These are phyloP conservation scores for Xiphydria camelus DNA, from an alignment of 2,888 invertebrate genomes.

Conservation along the genomic window DNA sequence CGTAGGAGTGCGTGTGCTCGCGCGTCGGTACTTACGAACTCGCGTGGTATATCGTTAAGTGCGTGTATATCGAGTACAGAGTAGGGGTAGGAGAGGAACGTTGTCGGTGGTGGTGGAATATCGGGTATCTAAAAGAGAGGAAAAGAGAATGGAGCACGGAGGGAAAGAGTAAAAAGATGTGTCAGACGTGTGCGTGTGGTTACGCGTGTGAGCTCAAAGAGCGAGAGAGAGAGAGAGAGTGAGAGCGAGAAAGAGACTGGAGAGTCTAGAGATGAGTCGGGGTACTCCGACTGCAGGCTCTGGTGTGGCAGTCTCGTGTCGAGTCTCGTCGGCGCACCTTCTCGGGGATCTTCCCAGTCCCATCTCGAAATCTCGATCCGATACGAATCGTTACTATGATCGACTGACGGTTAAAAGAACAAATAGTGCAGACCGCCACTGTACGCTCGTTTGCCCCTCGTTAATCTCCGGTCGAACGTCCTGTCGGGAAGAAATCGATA, in stretches of 20 bases:
- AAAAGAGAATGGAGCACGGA: conserved; percentile 17
- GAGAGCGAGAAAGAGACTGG: conserved; percentile 1
- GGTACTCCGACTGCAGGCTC: conserved; percentile 33
- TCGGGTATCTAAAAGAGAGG: conserved; percentile 4
- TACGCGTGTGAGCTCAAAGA: neutral
- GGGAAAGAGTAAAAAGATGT: conserved; percentile 17
- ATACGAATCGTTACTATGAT: no score
- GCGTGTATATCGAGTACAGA: no score
- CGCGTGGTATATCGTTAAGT: no score
- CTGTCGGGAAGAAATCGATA: no score
- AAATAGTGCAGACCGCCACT: no score
- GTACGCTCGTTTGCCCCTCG: no score
- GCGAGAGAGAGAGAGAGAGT: conserved; percentile 11
- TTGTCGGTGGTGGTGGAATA: neutral
- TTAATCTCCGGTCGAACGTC: no score
- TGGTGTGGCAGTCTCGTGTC: conserved; percentile 47
- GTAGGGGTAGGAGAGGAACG: conserved; percentile 8
- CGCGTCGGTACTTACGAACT: no score
- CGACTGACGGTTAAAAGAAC: no score
- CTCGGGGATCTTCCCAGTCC: conserved; percentile 31
- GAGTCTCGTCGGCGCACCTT: conserved; percentile 48
- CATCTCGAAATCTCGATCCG: neutral
- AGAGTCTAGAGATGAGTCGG: conserved; percentile 34
- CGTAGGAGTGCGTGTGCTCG: no score
- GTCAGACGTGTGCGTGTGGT: neutral